Evolutionary conservation across 2,113 vertebrate species (phyloP), one percentile per base, ranked within the genome.

Genomic region (Theristicus caerulescens): DNA sequence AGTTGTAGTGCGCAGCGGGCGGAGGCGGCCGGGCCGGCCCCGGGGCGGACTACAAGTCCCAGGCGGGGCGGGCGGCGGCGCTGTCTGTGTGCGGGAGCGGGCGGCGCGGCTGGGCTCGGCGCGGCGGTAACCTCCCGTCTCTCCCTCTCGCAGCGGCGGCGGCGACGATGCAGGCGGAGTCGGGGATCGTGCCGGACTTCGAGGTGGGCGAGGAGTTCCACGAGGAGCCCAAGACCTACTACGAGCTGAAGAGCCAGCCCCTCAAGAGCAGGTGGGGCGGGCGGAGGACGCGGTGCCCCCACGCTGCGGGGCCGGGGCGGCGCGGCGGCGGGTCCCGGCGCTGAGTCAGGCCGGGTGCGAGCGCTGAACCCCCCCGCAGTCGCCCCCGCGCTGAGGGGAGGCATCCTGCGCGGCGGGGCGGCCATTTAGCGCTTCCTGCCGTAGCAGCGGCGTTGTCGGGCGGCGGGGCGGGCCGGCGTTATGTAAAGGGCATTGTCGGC

Each of bases 231-330:
- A 99, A 99, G 98, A 99, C 99, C 79, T 99, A 99, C 96, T 99
- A 99, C 98, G 99, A 99, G 98, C 97, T 99, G 97, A 99, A 99
- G 98, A 99, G 99, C 97, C 99, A 99, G 91, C 99, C 99, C 31
- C 95, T 99, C 89, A 98, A 98, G 97, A 98, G 98, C 99, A 99
- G 99, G 99, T 99, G 98, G 98, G 89, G 72, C 42, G 26, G 32
- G 42, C 32, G 51, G 59, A 34, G 81, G 85, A 61, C 85, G 47
- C 73, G 46, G 38, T 78, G 64, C 55, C 85, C 81, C 71, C 42
- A 58, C 36, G 46, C 66, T 49, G 55, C n/a, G 49, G 57, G 40
- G 38, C 21, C 44, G 64, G 27, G 52, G 21, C 19, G 42, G 58
- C 44, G 32, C 74, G 32, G 36, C 54, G 74, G 47, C 57, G 21